phyloP scores from a whole-genome alignment of 2,113 vertebrate species.

The cattle (Bos taurus) region ARS-UCD2.0 NC_037333.1:73708001-73708500 shows the following conservation, averaged over 20 bases:
- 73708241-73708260: neutral
- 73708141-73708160: neutral
- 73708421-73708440: neutral
- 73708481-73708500: neutral
- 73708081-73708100: neutral
- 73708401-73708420: neutral
- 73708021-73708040: neutral
- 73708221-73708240: neutral
- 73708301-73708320: neutral
- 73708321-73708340: neutral
- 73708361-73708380: neutral
- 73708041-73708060: neutral
- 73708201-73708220: neutral
- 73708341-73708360: neutral
- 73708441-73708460: slow-evolving; percentile 8
- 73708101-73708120: neutral
- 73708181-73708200: neutral
- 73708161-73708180: neutral
- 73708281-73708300: neutral
- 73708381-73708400: neutral
- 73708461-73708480: neutral
- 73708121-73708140: neutral
- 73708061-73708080: neutral
- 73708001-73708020: neutral
- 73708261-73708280: neutral